These are phyloP conservation scores for Cephus sareptanus DNA, from an alignment of 2,888 invertebrate genomes.

Conservation along the genomic window DNA sequence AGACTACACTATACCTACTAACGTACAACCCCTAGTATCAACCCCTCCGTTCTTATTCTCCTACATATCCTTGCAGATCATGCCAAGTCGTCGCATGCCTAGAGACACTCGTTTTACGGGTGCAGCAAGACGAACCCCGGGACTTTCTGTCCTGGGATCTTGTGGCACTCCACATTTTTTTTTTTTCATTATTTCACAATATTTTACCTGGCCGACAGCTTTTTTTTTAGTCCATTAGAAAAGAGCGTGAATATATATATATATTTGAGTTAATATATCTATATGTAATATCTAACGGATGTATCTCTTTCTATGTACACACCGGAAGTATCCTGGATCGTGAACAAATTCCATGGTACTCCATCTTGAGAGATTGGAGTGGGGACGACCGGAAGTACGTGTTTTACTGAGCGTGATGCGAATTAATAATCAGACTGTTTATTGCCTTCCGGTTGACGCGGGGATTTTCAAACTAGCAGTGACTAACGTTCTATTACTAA, in stretches of 20 bases:
- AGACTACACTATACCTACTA: neutral
- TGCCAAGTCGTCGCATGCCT: neutral
- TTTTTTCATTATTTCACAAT: neutral
- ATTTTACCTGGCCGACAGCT: neutral
- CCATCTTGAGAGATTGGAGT: neutral
- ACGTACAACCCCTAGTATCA: neutral
- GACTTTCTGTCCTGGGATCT: neutral
- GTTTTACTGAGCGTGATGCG: constrained; percentile 38
- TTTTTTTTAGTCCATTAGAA: neutral
- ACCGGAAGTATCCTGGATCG: neutral
- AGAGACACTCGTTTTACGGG: neutral
- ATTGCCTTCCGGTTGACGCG: neutral
- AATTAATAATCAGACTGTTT: constrained; percentile 27
- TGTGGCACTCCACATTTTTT: neutral
- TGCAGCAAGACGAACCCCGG: neutral
- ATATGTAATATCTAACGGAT: neutral
- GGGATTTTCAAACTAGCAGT: neutral
- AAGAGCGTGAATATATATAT: neutral
- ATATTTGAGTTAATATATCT: neutral
- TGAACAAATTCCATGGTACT: neutral
- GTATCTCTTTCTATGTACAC: neutral
- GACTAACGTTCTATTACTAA: neutral
- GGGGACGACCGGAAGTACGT: constrained; percentile 30
- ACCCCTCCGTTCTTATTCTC: neutral
- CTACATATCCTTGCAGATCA: neutral